Conservation (phyloP, 2,888 invertebrate genomes). For the Melieria picta region DNA sequence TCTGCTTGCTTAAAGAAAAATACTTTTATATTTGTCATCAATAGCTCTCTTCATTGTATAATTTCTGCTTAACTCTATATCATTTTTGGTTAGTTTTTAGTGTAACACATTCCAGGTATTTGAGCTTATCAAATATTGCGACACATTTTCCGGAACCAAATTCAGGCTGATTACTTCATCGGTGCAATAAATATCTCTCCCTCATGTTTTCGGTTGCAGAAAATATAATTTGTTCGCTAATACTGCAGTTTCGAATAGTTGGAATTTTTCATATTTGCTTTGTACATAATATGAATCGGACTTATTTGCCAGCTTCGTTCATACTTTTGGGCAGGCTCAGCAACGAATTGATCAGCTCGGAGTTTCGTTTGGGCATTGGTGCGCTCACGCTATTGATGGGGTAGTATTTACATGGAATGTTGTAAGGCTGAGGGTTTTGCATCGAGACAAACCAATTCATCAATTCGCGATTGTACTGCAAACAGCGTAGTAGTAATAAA, state of each 20-base stretch:
- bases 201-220: too few relatives aligned
- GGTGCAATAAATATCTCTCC: too few relatives aligned
- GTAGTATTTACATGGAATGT: slow-evolving; percentile 54
- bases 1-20: too few relatives aligned
- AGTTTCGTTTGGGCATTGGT: slow-evolving; percentile 72
- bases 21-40: too few relatives aligned
- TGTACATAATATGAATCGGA: background rate
- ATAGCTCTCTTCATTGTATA: too few relatives aligned
- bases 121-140: too few relatives aligned
- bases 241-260: background rate
- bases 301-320: slow-evolving; percentile 77
- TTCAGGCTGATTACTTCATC: too few relatives aligned
- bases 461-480: slow-evolving; percentile 57
- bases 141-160: too few relatives aligned
- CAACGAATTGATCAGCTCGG: slow-evolving; percentile 79
- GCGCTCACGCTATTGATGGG: slow-evolving; percentile 48
- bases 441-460: slow-evolving; percentile 57
- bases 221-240: background rate
- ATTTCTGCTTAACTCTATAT: too few relatives aligned
- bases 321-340: slow-evolving; percentile 79
- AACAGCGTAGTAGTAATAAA: slow-evolving; percentile 18
- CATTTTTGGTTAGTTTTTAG: too few relatives aligned
- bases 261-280: background rate
- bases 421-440: slow-evolving; percentile 53
- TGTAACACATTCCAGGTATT: too few relatives aligned